Percentiles rank a stretch among this genome's conserved stretches.
phyloP scores from a whole-genome alignment of 2,888 invertebrate genomes.

The Xestia c-nigrum region DNA sequence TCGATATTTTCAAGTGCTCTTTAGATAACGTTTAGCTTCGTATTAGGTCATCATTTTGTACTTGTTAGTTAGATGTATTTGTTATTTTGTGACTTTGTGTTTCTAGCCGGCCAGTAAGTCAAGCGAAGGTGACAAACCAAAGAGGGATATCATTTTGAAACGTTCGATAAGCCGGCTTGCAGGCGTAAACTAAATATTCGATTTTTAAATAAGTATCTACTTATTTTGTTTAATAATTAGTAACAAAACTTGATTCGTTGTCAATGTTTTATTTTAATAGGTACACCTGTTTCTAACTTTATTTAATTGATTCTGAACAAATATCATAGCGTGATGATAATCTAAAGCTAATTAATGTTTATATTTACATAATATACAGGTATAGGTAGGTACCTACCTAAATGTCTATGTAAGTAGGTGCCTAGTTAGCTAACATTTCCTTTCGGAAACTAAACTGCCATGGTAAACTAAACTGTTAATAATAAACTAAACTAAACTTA shows the following conservation, averaged over 20 bases:
- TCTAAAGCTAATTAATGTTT: background rate
- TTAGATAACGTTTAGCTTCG: conserved; percentile 54
- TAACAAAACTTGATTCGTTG: background rate
- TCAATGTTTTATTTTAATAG: background rate
- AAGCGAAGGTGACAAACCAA: conserved; percentile 10
- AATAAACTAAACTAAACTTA: background rate
- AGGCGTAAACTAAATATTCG: background rate
- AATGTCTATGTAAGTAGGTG: background rate
- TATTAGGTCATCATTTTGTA: conserved; percentile 54
- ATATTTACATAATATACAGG: background rate
- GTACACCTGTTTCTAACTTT: background rate
- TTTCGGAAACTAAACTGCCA: background rate
- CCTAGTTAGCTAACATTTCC: background rate
- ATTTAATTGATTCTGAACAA: background rate
- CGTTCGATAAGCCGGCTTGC: conserved; percentile 2
- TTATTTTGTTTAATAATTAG: no score
- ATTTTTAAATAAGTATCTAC: background rate
- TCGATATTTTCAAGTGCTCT: conserved; percentile 57
- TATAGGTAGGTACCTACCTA: background rate
- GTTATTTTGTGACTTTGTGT: conserved; percentile 36
- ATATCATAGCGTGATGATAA: background rate
- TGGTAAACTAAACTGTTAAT: no score
- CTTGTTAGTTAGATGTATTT: background rate
- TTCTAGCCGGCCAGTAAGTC: conserved; percentile 1
- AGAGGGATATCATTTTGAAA: conserved; percentile 9